Conservation (phyloP, 1,140 invertebrate species). For the Atta texana region DNA sequence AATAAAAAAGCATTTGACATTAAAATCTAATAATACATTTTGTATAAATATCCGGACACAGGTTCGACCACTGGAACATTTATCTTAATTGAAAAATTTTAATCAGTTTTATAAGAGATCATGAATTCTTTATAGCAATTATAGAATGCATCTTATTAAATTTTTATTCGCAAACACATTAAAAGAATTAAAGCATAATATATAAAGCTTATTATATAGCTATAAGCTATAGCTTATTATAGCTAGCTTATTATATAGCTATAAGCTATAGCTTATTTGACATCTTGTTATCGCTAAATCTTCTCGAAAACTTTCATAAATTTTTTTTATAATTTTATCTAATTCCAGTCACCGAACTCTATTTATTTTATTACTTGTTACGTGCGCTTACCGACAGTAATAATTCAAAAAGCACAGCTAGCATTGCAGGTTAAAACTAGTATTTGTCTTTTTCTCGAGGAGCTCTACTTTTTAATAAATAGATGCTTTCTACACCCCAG, state of each 20-base stretch:
- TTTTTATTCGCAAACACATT: background rate
- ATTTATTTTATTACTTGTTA: conserved; percentile 21
- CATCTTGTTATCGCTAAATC: background rate
- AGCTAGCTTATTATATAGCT: too few species aligned
- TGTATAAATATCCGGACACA: too few species aligned
- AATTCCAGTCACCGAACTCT: background rate
- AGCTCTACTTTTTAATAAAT: conserved; percentile 42
- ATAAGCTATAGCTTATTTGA: background rate
- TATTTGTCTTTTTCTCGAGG: background rate
- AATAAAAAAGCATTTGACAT: too few species aligned
- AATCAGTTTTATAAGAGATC: background rate
- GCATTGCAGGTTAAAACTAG: conserved; percentile 3
- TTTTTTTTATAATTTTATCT: conserved; percentile 7
- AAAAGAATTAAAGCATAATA: background rate
- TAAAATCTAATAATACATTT: too few species aligned
- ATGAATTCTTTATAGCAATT: background rate
- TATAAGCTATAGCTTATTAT: too few species aligned
- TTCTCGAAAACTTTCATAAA: background rate
- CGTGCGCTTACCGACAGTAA: background rate
- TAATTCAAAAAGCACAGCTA: conserved; percentile 17
- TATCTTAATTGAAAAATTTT: background rate
- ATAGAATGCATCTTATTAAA: background rate
- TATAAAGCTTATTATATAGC: too few species aligned
- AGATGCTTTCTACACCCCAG: background rate
- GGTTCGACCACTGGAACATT: too few species aligned